Base-by-base conservation (phyloP, 2,113 vertebrate genomes). In the Pampusana beccarii region DNA sequence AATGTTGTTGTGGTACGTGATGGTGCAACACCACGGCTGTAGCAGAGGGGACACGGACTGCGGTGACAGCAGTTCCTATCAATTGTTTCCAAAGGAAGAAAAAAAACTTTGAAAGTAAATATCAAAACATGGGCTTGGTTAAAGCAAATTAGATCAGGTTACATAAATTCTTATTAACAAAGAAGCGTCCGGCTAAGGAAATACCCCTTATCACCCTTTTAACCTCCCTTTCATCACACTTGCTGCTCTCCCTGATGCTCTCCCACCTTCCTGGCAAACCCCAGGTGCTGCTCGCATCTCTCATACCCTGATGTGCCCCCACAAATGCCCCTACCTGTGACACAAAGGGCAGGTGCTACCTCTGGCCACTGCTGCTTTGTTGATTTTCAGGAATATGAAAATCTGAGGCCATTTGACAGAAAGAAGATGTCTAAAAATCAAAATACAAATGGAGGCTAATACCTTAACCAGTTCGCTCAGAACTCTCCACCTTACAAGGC, bases 291-390 rank as follows among this genome's bases (percentile, higher is more conserved):
- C 36, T 72, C 9, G 0, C 57, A 70, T 34, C 31, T 65, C 58
- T 36, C 21, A 48, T 14, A 24, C 13, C 3, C 36, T 0, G 0
- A 12, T 4, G 13, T 38, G 14, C 34, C 18, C 80, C 65, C 1
- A 2, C 4, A 11, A 61, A 78, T 75, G 33, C 31, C 34, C 31
- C 16, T 9, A 36, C 38, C n/a, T 71, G 51, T 53, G 75, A 79
- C 44, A 74, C 1, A 2, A 88, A 54, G 14, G 26, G 53, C 29
- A 75, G 34, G 26, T 38, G 26, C 18, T 38, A 73, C 36, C 26
- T 61, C 58, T 3, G 2, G n/a, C 31, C 56, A 48, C 20, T 36
- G 33, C 15, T 29, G 44, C 17, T 73, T 69, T 51, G 16, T 34
- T 80, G 28, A 44, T 50, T 80, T 86, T 62, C 67, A 70, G n/a